These are phyloP conservation scores for Mormyrus lacerda DNA, from an alignment of 2,113 vertebrate genomes.

Conservation along the genomic window DNA sequence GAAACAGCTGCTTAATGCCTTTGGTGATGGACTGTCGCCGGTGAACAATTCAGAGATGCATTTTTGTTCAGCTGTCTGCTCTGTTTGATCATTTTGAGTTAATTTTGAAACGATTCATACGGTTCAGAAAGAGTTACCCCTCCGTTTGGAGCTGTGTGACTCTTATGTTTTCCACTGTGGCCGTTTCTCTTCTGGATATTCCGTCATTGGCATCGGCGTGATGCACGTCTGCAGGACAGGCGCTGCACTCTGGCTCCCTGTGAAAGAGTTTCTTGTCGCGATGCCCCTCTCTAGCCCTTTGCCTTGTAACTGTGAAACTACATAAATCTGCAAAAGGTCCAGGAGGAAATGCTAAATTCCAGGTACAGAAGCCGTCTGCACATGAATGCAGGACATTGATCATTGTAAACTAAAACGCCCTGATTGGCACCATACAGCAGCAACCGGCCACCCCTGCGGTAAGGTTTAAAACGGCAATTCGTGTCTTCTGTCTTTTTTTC, in stretches of 20 bases:
- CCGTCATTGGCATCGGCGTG: neutral
- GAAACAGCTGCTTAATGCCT: conserved; percentile 4
- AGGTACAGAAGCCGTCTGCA: neutral
- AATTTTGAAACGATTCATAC: neutral
- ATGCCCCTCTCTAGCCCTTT: neutral
- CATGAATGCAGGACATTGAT: neutral
- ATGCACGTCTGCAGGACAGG: neutral
- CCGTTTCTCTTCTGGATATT: neutral
- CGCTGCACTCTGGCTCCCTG: neutral
- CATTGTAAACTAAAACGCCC: neutral
- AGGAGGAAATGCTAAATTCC: neutral
- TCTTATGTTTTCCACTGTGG: neutral
- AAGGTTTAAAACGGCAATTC: neutral
- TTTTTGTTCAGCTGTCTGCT: neutral
- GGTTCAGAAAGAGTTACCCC: neutral
- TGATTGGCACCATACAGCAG: neutral
- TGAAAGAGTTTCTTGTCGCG: neutral
- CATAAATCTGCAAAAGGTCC: neutral
- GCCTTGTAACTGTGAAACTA: neutral
- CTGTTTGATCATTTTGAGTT: neutral
- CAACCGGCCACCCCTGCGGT: neutral
- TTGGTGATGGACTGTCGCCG: neutral
- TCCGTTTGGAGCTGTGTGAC: neutral
- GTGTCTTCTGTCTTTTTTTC: neutral
- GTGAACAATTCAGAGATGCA: neutral